Percentiles rank a stretch among this genome's conserved stretches.
phyloP scores from a whole-genome alignment of 2,888 invertebrate genomes.

The Octodonta nipae region DNA sequence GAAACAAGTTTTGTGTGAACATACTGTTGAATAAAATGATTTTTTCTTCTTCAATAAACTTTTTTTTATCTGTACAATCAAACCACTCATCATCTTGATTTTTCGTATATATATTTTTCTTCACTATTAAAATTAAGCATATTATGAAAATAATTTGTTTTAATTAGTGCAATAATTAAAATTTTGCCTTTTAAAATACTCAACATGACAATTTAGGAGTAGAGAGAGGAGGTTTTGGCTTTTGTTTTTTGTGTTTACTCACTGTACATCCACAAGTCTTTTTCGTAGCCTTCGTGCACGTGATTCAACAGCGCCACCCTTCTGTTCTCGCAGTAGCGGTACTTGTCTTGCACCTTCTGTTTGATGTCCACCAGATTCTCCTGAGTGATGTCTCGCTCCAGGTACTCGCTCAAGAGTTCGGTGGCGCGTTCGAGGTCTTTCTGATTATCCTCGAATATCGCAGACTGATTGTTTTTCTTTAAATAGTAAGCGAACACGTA shows the following conservation, averaged over 20 bases:
- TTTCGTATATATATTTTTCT: too few relatives aligned
- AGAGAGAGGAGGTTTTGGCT: too few relatives aligned
- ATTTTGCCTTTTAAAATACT: too few relatives aligned
- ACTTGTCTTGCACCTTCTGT: conserved; percentile 97
- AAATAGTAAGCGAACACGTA: conserved; percentile 99
- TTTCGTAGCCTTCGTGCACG: conserved; percentile 97
- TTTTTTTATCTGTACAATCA: too few relatives aligned
- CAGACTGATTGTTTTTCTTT: conserved; percentile 94
- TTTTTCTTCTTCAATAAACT: too few relatives aligned
- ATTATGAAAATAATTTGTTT: too few relatives aligned
- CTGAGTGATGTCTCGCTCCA: conserved; percentile 93
- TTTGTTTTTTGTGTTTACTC: conserved; percentile 57
- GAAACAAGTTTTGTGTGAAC: too few relatives aligned
- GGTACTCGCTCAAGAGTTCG: conserved; percentile 90
- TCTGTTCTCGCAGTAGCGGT: conserved; percentile 96
- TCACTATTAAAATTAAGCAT: too few relatives aligned
- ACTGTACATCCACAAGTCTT: conserved; percentile 94
- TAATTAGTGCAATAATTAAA: too few relatives aligned
- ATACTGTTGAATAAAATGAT: too few relatives aligned
- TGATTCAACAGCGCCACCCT: conserved; percentile 91
- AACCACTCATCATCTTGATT: too few relatives aligned
- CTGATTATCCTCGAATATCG: conserved; percentile 98
- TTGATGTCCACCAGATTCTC: conserved; percentile 95
- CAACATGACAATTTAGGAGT: too few relatives aligned
- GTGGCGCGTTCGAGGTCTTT: conserved; percentile 95